Evolutionary conservation across 2,113 vertebrate species (phyloP).

Genomic region (Nansenia antarctica): DNA sequence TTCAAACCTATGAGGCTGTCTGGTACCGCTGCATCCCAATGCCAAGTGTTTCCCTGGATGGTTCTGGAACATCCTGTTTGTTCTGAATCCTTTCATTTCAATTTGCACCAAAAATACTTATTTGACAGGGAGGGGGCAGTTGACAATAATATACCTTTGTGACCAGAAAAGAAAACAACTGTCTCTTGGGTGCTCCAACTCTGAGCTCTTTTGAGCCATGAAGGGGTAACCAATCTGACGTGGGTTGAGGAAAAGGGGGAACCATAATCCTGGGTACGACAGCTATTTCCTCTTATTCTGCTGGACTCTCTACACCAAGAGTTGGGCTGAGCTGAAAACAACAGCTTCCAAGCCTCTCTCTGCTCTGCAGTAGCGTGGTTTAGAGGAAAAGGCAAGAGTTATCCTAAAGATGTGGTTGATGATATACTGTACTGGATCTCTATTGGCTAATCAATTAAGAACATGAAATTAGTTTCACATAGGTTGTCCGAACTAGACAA

Average conservation of each 20-base stretch:
- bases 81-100: slow-evolving; percentile 47
- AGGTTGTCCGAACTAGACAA: slow-evolving; percentile 49
- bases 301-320: slow-evolving; percentile 17
- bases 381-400: slow-evolving; percentile 19
- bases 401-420: slow-evolving; percentile 18
- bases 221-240: slow-evolving; percentile 23
- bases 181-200: slow-evolving; percentile 42
- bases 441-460: no score
- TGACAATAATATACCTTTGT: slow-evolving; percentile 33
- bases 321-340: no score
- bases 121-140: slow-evolving; percentile 58
- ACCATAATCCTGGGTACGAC: slow-evolving; percentile 29
- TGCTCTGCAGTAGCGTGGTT: slow-evolving; percentile 25
- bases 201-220: slow-evolving; percentile 1
- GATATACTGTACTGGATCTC: slow-evolving; percentile 23
- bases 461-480: slow-evolving; percentile 54
- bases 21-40: slow-evolving; percentile 59
- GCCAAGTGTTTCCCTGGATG: slow-evolving; percentile 36
- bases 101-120: slow-evolving; percentile 61
- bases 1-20: slow-evolving; percentile 52
- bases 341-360: slow-evolving; percentile 33
- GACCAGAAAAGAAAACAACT: slow-evolving; percentile 30
- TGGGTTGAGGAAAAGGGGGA: slow-evolving; percentile 39
- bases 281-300: slow-evolving; percentile 27
- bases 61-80: slow-evolving; percentile 36